phyloP scores from a whole-genome alignment of 2,888 invertebrate species.

The Urechis unicinctus region DNA sequence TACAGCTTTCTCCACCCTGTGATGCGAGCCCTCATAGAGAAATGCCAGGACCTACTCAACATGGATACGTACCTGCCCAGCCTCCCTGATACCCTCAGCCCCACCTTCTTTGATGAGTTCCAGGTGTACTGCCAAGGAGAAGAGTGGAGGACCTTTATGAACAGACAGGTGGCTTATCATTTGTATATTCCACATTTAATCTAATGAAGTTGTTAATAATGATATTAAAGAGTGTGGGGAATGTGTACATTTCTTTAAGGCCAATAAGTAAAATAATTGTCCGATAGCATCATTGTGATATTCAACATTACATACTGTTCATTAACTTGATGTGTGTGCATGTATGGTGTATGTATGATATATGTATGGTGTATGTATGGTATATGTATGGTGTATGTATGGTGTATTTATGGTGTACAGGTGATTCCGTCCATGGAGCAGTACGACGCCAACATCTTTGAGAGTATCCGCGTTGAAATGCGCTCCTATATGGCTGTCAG shows the following conservation, averaged over 20 bases:
- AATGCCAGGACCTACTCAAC: slow-evolving; percentile 47
- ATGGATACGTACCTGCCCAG: slow-evolving; percentile 39
- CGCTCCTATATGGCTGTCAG: slow-evolving; percentile 61
- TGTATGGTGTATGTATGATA: no score
- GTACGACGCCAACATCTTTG: slow-evolving; percentile 56
- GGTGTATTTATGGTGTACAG: slow-evolving; percentile 43
- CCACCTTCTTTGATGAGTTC: slow-evolving; percentile 60
- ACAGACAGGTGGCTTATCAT: slow-evolving; percentile 36
- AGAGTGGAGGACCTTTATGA: slow-evolving; percentile 54
- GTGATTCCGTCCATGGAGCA: slow-evolving; percentile 56
- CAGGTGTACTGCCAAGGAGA: slow-evolving; percentile 56
- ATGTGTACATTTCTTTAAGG: no score
- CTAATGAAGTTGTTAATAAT: not conserved
- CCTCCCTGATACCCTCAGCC: slow-evolving; percentile 55
- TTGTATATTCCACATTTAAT: not conserved
- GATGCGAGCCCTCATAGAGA: slow-evolving; percentile 59
- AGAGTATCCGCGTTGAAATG: slow-evolving; percentile 43
- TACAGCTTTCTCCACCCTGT: slow-evolving; percentile 61
- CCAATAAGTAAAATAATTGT: no score
- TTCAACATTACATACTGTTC: no score
- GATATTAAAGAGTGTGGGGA: not conserved
- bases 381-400: not conserved
- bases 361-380: no score
- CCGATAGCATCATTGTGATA: no score
- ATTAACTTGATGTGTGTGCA: no score